Conservation (phyloP, 2,113 vertebrate species). For the Crotophaga sulcirostris region DNA sequence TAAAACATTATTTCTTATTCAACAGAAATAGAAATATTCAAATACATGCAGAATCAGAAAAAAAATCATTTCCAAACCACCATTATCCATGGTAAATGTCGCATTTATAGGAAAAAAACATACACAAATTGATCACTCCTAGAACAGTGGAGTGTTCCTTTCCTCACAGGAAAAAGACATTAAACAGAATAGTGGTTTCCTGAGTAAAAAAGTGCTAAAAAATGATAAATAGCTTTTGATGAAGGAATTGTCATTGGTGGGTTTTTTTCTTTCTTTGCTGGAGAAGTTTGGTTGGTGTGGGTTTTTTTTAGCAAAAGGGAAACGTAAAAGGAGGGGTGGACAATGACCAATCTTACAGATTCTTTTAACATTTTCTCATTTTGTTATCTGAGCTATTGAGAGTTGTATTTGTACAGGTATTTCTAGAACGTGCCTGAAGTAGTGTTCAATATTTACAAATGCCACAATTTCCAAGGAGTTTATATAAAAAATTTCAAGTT, state of each 20-base stretch:
- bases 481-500: background rate
- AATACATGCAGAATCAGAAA: background rate
- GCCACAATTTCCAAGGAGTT: background rate
- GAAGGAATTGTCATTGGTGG: background rate
- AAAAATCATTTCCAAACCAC: background rate
- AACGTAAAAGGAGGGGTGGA: background rate
- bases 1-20: background rate
- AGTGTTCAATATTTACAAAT: background rate
- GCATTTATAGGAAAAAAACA: background rate
- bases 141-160: background rate
- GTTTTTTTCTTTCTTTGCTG: background rate
- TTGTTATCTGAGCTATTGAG: background rate
- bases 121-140: background rate
- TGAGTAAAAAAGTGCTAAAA: background rate
- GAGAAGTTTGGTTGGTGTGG: background rate
- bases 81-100: background rate
- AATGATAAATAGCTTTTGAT: accelerated
- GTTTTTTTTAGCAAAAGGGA: background rate
- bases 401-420: background rate
- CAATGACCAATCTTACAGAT: background rate
- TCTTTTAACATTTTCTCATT: background rate
- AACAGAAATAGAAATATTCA: background rate
- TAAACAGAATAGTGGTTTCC: background rate
- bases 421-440: background rate
- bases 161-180: background rate